Conservation (phyloP, 1,140 invertebrate species). For the Ceratosolen solmsi region DNA sequence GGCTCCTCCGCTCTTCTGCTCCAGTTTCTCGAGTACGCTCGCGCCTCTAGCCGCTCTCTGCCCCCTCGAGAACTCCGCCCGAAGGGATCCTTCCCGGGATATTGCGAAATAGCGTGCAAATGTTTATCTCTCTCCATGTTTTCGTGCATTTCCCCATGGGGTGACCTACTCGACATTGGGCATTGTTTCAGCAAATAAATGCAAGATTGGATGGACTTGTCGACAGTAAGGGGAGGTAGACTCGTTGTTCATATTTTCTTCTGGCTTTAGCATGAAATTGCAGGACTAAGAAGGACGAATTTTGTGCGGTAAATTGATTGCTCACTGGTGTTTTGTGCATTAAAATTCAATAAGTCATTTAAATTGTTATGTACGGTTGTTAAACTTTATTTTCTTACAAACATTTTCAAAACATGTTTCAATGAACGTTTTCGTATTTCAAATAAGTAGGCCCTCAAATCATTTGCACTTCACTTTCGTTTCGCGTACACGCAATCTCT, state of each 20-base stretch:
- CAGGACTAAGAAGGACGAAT: neutral
- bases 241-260: neutral
- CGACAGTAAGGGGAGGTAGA: no score
- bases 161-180: no score
- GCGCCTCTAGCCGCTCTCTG: no score
- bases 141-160: no score
- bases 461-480: no score
- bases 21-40: conserved; percentile 4
- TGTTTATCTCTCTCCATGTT: no score
- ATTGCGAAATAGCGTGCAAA: neutral
- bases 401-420: neutral
- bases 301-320: no score
- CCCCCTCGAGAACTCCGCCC: conserved; percentile 20
- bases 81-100: conserved; percentile 18
- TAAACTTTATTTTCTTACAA: conserved; percentile 11
- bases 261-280: neutral
- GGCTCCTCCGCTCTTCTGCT: neutral
- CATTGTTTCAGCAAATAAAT: neutral
- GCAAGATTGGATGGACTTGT: neutral
- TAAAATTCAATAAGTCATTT: neutral
- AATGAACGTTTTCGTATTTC: neutral
- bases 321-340: neutral
- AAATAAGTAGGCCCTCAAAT: neutral
- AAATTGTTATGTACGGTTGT: neutral
- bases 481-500: no score